phyloP scores from a whole-genome alignment of 2,797 vertebrate species.

The Syngnathus rostellatus region DNA sequence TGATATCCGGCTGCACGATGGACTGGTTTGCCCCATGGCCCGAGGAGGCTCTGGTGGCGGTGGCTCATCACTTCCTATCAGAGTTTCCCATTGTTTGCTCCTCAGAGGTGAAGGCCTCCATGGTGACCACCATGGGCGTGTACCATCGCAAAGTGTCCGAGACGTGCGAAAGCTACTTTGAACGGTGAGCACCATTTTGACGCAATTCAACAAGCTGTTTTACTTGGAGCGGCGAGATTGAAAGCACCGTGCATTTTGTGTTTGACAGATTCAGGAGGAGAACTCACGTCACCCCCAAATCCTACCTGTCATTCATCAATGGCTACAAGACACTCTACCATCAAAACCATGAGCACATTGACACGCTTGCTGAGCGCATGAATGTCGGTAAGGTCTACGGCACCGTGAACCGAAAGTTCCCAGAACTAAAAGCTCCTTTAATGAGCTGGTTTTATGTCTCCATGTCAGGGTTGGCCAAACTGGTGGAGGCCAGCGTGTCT shows the following conservation, averaged over 20 bases:
- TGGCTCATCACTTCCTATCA: conserved; percentile 79
- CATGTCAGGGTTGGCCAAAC: conserved; percentile 55
- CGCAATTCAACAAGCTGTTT: not conserved
- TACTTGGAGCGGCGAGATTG: not conserved
- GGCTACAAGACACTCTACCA: conserved; percentile 76
- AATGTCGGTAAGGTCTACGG: conserved; percentile 68
- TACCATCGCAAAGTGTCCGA: conserved; percentile 82
- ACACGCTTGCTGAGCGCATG: conserved; percentile 76
- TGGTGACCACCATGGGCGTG: conserved; percentile 78
- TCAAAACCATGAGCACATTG: conserved; percentile 70
- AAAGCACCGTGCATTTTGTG: not conserved
- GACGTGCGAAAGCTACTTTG: conserved; percentile 80
- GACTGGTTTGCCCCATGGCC: conserved; percentile 89
- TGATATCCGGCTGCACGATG: conserved; percentile 84
- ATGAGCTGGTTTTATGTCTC: not conserved
- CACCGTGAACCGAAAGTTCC: not conserved
- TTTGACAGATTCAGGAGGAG: conserved; percentile 71
- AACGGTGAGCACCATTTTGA: conserved; percentile 49
- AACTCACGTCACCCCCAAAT: conserved; percentile 84
- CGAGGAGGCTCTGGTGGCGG: conserved; percentile 77
- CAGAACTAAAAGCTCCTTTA: not conserved
- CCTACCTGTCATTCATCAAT: conserved; percentile 84
- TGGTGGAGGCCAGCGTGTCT: conserved; percentile 79
- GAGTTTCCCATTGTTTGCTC: conserved; percentile 75
- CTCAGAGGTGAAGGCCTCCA: conserved; percentile 66